Percentiles rank a stretch among this genome's conserved stretches.
These are phyloP conservation scores for Procavia capensis DNA, from an alignment of 2,113 vertebrate species.

Conservation along the genomic window DNA sequence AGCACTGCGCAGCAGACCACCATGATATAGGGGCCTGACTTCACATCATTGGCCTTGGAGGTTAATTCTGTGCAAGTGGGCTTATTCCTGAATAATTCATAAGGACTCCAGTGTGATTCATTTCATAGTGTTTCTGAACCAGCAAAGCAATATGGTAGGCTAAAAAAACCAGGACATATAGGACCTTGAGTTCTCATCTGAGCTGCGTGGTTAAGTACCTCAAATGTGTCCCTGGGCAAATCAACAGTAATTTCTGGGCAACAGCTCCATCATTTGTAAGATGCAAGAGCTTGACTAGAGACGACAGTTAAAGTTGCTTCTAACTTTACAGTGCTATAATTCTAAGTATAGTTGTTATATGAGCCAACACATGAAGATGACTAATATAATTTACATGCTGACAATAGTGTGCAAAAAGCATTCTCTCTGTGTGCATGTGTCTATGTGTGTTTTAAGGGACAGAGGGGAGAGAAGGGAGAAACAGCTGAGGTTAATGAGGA, in stretches of 20 bases:
- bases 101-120: not conserved
- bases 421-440: not conserved
- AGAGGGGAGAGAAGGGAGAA: not conserved
- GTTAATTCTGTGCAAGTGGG: conserved; percentile 35
- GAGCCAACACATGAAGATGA: not conserved
- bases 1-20: conserved; percentile 8
- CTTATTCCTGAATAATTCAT: conserved; percentile 47
- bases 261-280: not conserved
- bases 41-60: conserved; percentile 57
- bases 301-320: not conserved
- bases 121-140: not conserved
- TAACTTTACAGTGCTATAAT: not conserved
- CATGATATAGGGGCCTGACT: conserved; percentile 43
- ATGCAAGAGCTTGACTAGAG: not conserved
- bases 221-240: not conserved
- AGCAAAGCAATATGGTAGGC: not conserved
- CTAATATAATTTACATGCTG: not conserved
- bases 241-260: not conserved
- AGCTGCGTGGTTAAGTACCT: not conserved
- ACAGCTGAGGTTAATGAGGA: not conserved
- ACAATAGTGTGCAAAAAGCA: not conserved
- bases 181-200: not conserved
- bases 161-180: not conserved
- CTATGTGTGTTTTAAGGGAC: not conserved
- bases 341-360: not conserved